phyloP scores from a whole-genome alignment of 2,113 vertebrate species.

The Calidris pygmaea region DNA sequence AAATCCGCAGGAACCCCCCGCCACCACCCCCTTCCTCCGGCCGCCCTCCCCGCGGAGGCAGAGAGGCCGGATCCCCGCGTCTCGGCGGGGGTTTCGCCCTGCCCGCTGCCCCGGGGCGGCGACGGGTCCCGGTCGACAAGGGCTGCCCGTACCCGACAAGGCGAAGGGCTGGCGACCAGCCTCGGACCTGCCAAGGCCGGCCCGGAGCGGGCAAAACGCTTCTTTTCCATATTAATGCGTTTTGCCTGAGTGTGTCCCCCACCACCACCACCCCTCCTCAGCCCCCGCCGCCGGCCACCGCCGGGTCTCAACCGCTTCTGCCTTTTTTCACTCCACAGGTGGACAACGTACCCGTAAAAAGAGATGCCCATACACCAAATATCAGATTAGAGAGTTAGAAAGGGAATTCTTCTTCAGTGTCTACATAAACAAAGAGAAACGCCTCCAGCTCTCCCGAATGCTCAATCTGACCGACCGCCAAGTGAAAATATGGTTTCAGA shows the following conservation, averaged over 20 bases:
- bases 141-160: neutral
- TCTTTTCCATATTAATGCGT: neutral
- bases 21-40: neutral
- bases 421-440: conserved; percentile 99
- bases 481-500: conserved; percentile 99
- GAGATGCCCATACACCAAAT: conserved; percentile 96
- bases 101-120: neutral
- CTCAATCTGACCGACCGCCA: conserved; percentile 97
- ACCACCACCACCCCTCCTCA: neutral
- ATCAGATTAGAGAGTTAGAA: conserved; percentile 97
- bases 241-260: neutral
- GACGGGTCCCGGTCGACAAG: neutral
- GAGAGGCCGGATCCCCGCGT: neutral
- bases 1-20: neutral
- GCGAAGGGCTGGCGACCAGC: neutral
- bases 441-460: conserved; percentile 95
- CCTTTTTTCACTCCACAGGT: conserved; percentile 80
- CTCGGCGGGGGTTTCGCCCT: neutral
- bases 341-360: conserved; percentile 95
- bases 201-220: neutral
- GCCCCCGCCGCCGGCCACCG: neutral
- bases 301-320: conserved; percentile 41
- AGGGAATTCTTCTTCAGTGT: conserved; percentile 99
- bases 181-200: neutral
- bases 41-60: neutral